Base-by-base conservation (phyloP, 2,797 vertebrate genomes). In the Chloroceryle amazona region DNA sequence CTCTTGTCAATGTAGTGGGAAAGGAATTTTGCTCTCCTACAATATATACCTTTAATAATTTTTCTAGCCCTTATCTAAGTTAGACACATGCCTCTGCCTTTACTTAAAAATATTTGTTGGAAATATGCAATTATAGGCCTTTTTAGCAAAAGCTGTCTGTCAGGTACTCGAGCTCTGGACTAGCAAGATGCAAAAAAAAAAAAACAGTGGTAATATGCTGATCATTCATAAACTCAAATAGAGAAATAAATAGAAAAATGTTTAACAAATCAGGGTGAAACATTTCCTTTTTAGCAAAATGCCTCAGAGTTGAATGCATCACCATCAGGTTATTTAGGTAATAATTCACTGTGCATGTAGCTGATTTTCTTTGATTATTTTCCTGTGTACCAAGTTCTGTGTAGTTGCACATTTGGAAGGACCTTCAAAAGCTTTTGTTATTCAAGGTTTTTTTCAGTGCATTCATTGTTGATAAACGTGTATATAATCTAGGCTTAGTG, bases 21-120 rank as follows among this genome's bases (percentile, higher is more conserved):
- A 78, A 87, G 20, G 72, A 70, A 52, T 93, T 96, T 88, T 93
- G 31, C 62, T 86, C 72, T 83, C 18, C 29, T 57, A 4, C 23
- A 54, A 6, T 49, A 22, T 14, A 44, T 29, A 31, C n/a, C 65
- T 93, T 42, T 51, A 88, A 37, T 21, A 46, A 81, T 23, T 88
- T 89, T 92, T 74, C 79, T 39, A 47, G 57, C 28, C 52, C 90
- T 96, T 95, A 95, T 95, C 93, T 42, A 63, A 74, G 33, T 79
- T 65, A 66, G 51, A 55, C 95, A 95, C 41, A 47, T 1, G 0
- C 71, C 54, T 70, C 20, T 74, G 47, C 58, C 58, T 90, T 95
- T 54, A 39, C 87, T 79, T 86, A 37, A 75, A 90, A 90, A 44
- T 79, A 44, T 58, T 86, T 84, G 39, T 81, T 84, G 62, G 39